phyloP scores from a whole-genome alignment of 2,797 vertebrate species.

The Sarcophilus harrisii region DNA sequence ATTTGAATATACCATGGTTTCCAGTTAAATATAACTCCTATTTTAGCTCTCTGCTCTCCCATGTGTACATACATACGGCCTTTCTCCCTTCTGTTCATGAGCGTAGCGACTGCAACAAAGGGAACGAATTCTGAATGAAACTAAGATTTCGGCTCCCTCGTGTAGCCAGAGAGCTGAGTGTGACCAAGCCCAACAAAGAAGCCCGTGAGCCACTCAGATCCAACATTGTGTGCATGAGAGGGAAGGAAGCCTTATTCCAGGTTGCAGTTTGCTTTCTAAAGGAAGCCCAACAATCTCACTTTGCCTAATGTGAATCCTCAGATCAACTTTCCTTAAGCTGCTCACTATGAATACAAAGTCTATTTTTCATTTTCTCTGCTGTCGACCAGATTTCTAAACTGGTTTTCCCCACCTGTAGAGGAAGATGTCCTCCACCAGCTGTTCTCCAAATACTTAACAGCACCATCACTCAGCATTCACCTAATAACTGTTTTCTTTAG shows the following conservation, averaged over 20 bases:
- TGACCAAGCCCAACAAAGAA: background rate
- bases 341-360: background rate
- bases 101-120: background rate
- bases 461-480: background rate
- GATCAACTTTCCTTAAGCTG: conserved; percentile 20
- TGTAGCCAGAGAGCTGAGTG: background rate
- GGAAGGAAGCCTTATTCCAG: background rate
- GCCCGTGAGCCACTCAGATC: no score
- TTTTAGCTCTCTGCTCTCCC: background rate
- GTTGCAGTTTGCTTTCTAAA: conserved; percentile 15
- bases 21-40: background rate
- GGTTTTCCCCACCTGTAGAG: background rate
- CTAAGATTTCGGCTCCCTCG: background rate
- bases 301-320: conserved; percentile 17
- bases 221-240: background rate
- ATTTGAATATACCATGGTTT: background rate
- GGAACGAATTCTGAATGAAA: background rate
- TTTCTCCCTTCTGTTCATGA: background rate
- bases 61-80: background rate
- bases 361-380: background rate
- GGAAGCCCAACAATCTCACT: background rate
- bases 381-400: background rate
- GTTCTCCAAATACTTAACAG: background rate
- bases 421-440: background rate
- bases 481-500: background rate